Base-by-base conservation (phyloP, 1,140 invertebrate genomes). In the Bilobella aurantiaca region DNA sequence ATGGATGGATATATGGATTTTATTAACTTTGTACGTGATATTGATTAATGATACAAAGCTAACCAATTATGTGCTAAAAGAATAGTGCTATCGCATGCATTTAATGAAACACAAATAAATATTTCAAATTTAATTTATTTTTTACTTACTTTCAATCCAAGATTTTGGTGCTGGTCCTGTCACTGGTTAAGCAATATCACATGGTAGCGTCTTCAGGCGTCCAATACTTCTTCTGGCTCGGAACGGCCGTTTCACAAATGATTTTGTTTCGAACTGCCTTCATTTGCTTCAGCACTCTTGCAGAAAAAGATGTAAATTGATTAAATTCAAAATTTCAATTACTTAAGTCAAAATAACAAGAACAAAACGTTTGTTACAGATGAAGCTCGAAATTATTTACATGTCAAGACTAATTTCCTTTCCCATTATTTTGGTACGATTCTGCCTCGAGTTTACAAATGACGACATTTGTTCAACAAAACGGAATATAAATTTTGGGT, bases 171-270 rank as follows among this genome's bases (percentile, higher is more conserved):
- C 12, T 61, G 1, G 8, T n/a, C 0, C 58, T 66, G 0, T 53
- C 29, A 2, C 14, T 66, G 16, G 5, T 62, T 1, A 57, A 25
- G n/a, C 23, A 49, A 8, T 62, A 32, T 18, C 25, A 84, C 81
- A 93, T 92, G 29, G 80, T 94, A 68, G 80, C 87, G 72, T 87
- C 90, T 16, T 95, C 93, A 18, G 93, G 92, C 27, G 80, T 91
- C 56, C 78, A 91, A 70, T 93, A 93, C 75, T 77, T 91, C 47
- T 96, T 94, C 79, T 96, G 91, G 91, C 81, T 92, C 32, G 75
- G 90, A 2, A 75, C 89, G 53, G 76, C 80, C 2, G 14, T 93
- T 28, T 85, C 83, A 67, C 87, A 87, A 29, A 76, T 86, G 66
- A 80, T 90, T 27, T 86, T 87, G 73, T 87, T 89, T 73, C 82